Base-by-base conservation (phyloP, 1,140 invertebrate genomes). In the Sogatella furcifera region DNA sequence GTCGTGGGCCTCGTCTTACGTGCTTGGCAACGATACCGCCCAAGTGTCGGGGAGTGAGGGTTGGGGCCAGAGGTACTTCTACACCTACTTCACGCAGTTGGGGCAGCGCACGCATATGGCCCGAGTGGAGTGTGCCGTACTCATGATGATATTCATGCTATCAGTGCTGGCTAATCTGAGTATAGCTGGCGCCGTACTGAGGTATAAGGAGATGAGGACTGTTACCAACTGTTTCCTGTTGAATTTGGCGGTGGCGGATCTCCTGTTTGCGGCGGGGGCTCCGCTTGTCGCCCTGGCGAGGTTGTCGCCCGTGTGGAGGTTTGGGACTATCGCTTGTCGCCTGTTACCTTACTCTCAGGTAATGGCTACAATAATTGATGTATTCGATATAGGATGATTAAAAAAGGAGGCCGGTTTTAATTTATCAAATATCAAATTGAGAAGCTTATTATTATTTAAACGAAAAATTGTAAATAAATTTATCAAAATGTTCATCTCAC, bases 181-280 rank as follows among this genome's bases (percentile, higher is more conserved):
- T 42, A 74, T 78, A 52, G 72, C 71, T 2, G 69, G 63, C 14
- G 76, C 74, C 46, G 70, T 77, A 13, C 64, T 77, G n/a, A 67
- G 75, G 17, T 78, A 84, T 70, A 79, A 79, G 62, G 79, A 84
- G 64, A 85, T 88, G 81, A 74, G 83, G 61, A 88, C 85, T 8
- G 84, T 88, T 49, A 88, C 85, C 52, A 89, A 89, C 69, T 80
- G 84, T 64, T 88, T 86, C 69, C 77, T 88, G 17, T 76, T 86
- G 42, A 89, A 88, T 70, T 74, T 88, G 65, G 80, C 82, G 2
- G 76, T 80, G 13, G 81, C 82, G 1, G 86, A 88, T 72, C 71
- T 88, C 15, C 62, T 81, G 19, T 81, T 82, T 65, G 76, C 77
- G 3, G 28, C 77, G 5, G 78, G 78, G 15, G 78, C 80, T 38